These are phyloP conservation scores for Sigmodon hispidus DNA, from an alignment of 2,113 vertebrate species.

Conservation along the genomic window DNA sequence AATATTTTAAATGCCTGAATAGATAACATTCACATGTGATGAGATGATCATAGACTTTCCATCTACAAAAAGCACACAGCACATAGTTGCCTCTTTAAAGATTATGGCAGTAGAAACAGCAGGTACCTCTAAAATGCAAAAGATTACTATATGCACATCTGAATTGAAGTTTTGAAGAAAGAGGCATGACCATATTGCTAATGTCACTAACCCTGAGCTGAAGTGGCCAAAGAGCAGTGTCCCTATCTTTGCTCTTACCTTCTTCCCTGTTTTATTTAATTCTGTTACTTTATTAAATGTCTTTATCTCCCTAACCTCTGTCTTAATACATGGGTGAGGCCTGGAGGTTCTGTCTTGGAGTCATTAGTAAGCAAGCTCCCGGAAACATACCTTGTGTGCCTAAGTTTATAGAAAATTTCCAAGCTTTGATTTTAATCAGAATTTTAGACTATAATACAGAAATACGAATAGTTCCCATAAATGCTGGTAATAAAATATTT, in stretches of 20 bases:
- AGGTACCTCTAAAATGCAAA: neutral
- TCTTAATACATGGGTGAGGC: neutral
- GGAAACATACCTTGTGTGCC: neutral
- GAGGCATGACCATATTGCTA: neutral
- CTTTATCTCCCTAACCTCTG: neutral
- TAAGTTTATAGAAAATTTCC: constrained; percentile 35
- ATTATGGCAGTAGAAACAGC: neutral
- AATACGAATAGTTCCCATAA: neutral
- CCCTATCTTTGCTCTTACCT: neutral
- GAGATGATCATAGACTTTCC: neutral
- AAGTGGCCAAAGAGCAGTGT: neutral
- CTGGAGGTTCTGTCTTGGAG: neutral
- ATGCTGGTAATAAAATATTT: neutral
- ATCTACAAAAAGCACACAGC: neutral
- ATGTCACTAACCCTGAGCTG: neutral
- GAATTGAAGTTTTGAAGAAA: neutral
- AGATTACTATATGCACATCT: neutral
- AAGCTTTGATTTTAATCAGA: constrained; percentile 36
- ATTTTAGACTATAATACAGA: constrained; percentile 15
- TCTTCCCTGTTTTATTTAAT: neutral
- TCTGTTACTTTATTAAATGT: neutral
- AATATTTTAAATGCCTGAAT: neutral
- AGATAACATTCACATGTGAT: neutral
- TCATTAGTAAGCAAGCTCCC: neutral
- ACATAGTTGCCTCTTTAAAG: neutral